phyloP scores from a whole-genome alignment of 2,888 invertebrate species.

The Epicampocera succincta region DNA sequence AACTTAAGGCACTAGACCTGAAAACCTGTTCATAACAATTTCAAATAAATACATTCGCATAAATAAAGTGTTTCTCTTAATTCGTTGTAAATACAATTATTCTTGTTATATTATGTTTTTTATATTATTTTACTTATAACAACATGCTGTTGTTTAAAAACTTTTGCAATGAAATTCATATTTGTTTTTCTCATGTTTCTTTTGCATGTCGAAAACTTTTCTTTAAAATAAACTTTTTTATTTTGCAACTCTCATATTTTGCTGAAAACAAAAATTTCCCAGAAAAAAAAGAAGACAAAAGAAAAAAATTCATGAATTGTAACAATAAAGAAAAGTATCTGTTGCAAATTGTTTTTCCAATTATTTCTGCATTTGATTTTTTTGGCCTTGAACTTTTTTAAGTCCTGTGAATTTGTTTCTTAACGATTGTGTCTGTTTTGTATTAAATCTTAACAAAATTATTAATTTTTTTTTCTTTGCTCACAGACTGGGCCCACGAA shows the following conservation, averaged over 20 bases:
- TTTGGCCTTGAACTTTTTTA: constrained; percentile 46
- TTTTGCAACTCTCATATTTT: constrained; percentile 1
- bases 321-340: not conserved
- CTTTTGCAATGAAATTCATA: constrained; percentile 67
- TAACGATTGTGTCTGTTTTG: not conserved
- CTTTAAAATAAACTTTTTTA: constrained; percentile 18
- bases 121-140: constrained; percentile 43
- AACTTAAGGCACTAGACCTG: too few relatives aligned
- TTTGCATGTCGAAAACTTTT: constrained; percentile 37
- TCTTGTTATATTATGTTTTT: not conserved
- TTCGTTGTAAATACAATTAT: not conserved
- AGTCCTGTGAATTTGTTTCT: not conserved
- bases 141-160: constrained; percentile 57
- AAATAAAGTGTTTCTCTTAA: not conserved
- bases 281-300: too few relatives aligned
- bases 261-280: not conserved
- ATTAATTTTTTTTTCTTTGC: too few relatives aligned
- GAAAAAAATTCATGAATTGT: not conserved
- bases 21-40: too few relatives aligned
- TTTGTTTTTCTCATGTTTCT: constrained; percentile 46
- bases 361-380: constrained; percentile 38
- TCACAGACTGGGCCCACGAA: too few relatives aligned
- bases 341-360: constrained; percentile 29
- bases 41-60: too few relatives aligned
- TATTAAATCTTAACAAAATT: not conserved